These are phyloP conservation scores for Cyanocitta stelleri DNA, from an alignment of 2,113 vertebrate genomes.

Conservation along the genomic window DNA sequence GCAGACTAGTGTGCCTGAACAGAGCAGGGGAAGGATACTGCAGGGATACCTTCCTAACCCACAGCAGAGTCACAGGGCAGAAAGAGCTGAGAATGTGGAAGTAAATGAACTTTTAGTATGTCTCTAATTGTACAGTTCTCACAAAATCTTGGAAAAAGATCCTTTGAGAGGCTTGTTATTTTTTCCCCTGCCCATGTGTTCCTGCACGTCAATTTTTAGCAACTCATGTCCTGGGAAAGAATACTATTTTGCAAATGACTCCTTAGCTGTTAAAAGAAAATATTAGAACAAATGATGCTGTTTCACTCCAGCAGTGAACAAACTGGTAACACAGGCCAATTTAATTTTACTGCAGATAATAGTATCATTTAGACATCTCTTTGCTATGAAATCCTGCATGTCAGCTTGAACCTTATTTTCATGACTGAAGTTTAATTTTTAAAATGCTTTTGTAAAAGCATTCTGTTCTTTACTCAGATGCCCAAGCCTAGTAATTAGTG, in stretches of 20 bases:
- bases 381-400: not conserved
- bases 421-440: not conserved
- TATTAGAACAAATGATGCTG: not conserved
- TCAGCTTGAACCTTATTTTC: not conserved
- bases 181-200: not conserved
- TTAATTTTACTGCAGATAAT: slow-evolving; percentile 5
- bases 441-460: not conserved
- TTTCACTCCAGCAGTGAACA: not conserved
- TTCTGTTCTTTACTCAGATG: not conserved
- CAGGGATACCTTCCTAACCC: not conserved
- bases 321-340: not conserved
- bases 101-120: not conserved
- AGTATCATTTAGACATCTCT: not conserved
- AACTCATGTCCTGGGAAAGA: not conserved
- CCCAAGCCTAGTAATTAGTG: not conserved
- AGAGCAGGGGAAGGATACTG: not conserved
- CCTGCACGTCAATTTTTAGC: not conserved
- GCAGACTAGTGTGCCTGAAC: not conserved
- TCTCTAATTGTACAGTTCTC: not conserved
- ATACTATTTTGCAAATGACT: not conserved
- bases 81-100: not conserved
- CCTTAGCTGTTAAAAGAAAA: not conserved
- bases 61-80: not conserved
- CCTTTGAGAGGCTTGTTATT: not conserved
- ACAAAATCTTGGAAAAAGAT: not conserved